Evolutionary conservation across 2,113 vertebrate species (phyloP), one percentile per base, ranked within the genome.

Genomic region (Oophaga pumilio): DNA sequence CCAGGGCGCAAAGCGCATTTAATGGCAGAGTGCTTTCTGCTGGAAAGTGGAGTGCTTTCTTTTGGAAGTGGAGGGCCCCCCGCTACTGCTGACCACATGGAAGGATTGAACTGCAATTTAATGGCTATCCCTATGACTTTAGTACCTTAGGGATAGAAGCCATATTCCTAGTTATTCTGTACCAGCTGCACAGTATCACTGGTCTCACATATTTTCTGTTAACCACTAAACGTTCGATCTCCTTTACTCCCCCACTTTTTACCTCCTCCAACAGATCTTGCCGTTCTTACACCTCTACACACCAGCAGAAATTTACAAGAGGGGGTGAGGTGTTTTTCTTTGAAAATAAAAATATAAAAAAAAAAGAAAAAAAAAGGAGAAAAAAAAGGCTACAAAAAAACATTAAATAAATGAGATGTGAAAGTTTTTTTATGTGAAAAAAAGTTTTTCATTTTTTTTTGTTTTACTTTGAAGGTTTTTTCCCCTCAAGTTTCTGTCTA

Each of bases 401-500:
- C 33, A 43, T 43, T 53, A 73, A 87, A 73, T 49, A 81, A 59
- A 87, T 73, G 79, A 87, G 87, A 88, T 68, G 81, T 84, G 87
- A 83, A 81, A 52, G 66, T 73, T 82, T 87, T 87, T 88, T 83
- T 88, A 76, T 84, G 81, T 83, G 43, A 83, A 62, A 71, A 56
- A 62, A 66, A 56, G n/a, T 62, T 82, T 83, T 76, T 66, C 76
- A 84, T 83, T 62, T 82, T 83, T 66, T 87, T 88, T 83, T 84
- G 81, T 84, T 87, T 87, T 82, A 74, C 78, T 87, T 87, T 87
- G 28, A 82, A 87, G n/a, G 28, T 53, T 87, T 82, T 85, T 84
- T 78, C 66, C 64, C 43, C 79, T 84, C 59, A n/a, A 87, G 87
- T 83, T 83, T 88, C 69, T 83, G 80, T 88, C 81, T 88, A 77